A percentile compares a stretch with the other conserved stretches of the same genome.
Conservation (phyloP, 92 coral and sea anemone genomes). For the Nematostella vectensis region DNA sequence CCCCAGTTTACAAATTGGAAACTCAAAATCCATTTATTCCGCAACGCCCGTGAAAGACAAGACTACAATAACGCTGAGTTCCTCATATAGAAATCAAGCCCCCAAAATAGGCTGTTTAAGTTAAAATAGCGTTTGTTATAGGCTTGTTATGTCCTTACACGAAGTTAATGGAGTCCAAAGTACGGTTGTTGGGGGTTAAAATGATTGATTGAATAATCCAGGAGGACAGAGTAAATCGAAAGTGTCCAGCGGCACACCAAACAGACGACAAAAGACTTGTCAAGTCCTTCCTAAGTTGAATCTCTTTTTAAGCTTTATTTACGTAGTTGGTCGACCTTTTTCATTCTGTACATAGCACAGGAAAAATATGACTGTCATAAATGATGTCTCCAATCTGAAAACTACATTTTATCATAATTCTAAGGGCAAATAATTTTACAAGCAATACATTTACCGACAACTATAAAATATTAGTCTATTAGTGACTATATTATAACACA, state of each 20-base stretch:
- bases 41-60: too few relatives aligned
- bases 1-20: too few relatives aligned
- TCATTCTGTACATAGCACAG: constrained; percentile 1
- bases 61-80: too few relatives aligned
- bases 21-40: too few relatives aligned
- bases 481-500: too few relatives aligned
- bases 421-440: background rate
- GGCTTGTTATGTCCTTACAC: background rate
- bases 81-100: too few relatives aligned
- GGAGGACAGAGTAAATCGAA: constrained; percentile 1
- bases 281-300: constrained; percentile 11
- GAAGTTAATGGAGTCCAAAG: background rate
- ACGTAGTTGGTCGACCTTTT: constrained; percentile 13
- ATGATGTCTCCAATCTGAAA: background rate
- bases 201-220: constrained; percentile 75
- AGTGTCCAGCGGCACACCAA: background rate
- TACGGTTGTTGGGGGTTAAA: constrained; percentile 6
- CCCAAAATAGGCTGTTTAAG: too few relatives aligned
- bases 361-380: background rate
- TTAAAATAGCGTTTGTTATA: background rate
- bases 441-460: too few relatives aligned
- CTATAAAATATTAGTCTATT: too few relatives aligned
- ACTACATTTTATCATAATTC: background rate
- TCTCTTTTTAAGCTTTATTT: constrained; percentile 33
- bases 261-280: constrained; percentile 11